Evolutionary conservation across 2,797 vertebrate species (phyloP), one percentile per base, ranked within the genome.

Genomic region (Propithecus perrieri): DNA sequence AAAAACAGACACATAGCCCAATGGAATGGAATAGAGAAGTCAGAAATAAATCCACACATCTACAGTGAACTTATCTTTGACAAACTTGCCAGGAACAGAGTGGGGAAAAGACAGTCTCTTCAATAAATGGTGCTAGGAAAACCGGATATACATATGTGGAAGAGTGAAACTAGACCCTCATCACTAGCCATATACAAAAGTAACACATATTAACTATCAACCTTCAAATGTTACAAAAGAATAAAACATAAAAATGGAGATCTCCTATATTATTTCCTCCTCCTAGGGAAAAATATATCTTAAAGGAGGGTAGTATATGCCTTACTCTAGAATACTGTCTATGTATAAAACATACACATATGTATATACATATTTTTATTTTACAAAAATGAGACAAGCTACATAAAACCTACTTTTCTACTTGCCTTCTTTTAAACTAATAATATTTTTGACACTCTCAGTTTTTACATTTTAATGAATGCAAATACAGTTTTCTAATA

Each of bases 401-500:
- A 38, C 3, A 65, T 8, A 48, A 87, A 88, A 48, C 4, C 18
- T 92, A 78, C 4, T 95, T 94, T 93, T 83, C 7, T 85, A 86
- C 48, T 61, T 80, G 11, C 85, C 75, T 76, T 74, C 15, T 87
- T 93, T 79, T 78, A 71, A 78, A 85, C 9, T 30, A 67, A 26
- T 69, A 55, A 46, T 80, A 4, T 33, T 76, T 84, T 4, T 71
- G 14, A 93, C 57, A 46, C 7, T 80, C 14, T 65, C 53, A 89
- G 35, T 87, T 72, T 46, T 53, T 50, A 46, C 17, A 85, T 75
- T 43, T 46, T 83, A 79, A 85, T 17, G 20, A 84, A 65, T 38
- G 17, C 6, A 85, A 85, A 38, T 33, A 26, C 35, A 89, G 28
- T 79, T 83, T 90, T 89, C 61, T 86, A 90, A 80, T 78, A 76